A percentile compares a stretch with the other conserved stretches of the same genome.
Conservation (phyloP, 2,797 vertebrate genomes). For the Parotocinclus haroldoi region DNA sequence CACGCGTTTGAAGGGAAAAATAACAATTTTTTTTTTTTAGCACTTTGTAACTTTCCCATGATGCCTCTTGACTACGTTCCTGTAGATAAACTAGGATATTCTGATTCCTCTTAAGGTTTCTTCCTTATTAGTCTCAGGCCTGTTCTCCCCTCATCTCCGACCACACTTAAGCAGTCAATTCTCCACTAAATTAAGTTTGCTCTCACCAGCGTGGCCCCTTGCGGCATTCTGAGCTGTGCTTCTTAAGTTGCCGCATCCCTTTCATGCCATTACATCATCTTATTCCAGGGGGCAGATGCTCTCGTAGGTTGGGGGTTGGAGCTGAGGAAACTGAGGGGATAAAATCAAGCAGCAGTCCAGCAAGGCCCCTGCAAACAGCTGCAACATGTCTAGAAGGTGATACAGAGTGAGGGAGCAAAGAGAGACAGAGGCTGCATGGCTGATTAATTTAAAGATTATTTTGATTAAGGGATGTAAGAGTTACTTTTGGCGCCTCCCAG, state of each 20-base stretch:
- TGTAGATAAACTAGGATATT: no score
- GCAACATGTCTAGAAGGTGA: constrained; percentile 69
- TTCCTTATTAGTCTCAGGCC: not conserved
- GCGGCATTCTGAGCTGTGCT: constrained; percentile 19
- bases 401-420: constrained; percentile 32
- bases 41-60: no score
- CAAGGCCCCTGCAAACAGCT: constrained; percentile 74
- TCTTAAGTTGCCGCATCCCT: constrained; percentile 51
- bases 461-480: constrained; percentile 1
- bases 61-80: no score
- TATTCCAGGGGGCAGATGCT: constrained; percentile 42
- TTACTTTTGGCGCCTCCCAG: constrained; percentile 67
- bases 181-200: constrained; percentile 65
- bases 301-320: constrained; percentile 49
- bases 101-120: no score
- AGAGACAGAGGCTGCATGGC: constrained; percentile 49
- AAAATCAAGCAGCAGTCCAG: constrained; percentile 66
- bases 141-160: not conserved
- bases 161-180: constrained; percentile 66
- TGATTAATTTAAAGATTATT: constrained; percentile 73
- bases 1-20: no score
- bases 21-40: no score
- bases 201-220: constrained; percentile 30
- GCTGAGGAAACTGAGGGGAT: constrained; percentile 38
- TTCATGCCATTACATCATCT: constrained; percentile 80